Evolutionary conservation across 1,140 invertebrate species (phyloP), one percentile per base, ranked within the genome.

Genomic region (Aphis gossypii): DNA sequence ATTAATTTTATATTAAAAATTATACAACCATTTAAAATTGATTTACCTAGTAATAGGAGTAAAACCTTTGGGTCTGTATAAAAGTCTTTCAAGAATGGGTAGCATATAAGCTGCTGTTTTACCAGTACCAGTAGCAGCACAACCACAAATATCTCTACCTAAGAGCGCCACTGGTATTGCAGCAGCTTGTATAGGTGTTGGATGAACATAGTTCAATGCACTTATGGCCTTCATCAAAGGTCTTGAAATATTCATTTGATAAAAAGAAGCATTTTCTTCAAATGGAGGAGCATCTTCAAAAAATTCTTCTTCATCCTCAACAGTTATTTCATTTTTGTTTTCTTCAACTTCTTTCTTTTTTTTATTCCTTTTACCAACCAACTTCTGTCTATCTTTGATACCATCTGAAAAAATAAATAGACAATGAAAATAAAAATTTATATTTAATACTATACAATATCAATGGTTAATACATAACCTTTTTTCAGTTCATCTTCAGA

Each of bases 51-150:
- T 98, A 20, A 97, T 95, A 23, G 97, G 96, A 76, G 96, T 95
- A 93, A 96, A 96, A 82, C 96, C 95, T 93, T 95, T 95, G 92
- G 96, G 97, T 93, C 97, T 97, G 95, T 98, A 99, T 7, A 99
- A 95, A 91, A 99, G 96, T 94, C 99, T 96, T 95, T 99, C 99
- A 44, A 99, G 95, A 51, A 99, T 99, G 8, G 99, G 99, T 94
- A 99, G 95, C 98, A 99, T 99, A 95, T 99, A 99, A 0, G 99
- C 99, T 0, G 98, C 98, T 6, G 99, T 99, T 96, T 99, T 99
- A 54, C 99, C 99, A 14, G 99, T 99, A 76, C 99, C 99, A 1
- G 99, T 99, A 6, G 99, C 98, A 93, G 99, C 98, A 96, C 98
- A 99, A 23, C 98, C 99, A 96, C 98, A 98, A 94, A 99, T 97